Percentiles rank a stretch among this genome's conserved stretches.
Conservation (phyloP, 1,140 invertebrate species). For the Laupala kohalensis region DNA sequence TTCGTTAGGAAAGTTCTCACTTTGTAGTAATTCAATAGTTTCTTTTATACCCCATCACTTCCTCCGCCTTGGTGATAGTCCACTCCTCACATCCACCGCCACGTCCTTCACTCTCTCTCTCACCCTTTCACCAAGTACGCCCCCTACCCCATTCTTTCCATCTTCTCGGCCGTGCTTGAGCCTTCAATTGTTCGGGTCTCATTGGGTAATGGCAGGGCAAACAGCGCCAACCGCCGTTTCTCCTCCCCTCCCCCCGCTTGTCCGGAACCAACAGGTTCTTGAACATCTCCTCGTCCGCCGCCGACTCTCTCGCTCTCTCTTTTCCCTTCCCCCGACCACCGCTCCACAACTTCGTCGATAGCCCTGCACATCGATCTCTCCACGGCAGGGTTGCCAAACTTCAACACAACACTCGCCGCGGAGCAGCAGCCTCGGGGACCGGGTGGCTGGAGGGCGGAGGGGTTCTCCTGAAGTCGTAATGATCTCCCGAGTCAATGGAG, state of each 20-base stretch:
- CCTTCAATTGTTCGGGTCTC: conserved; percentile 11
- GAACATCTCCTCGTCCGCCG: neutral
- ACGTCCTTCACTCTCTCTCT: neutral
- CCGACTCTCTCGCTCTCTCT: neutral
- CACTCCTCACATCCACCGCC: no score
- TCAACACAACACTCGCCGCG: neutral
- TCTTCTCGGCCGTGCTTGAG: conserved; percentile 2
- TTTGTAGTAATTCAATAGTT: no score
- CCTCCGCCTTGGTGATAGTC: no score
- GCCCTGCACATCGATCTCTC: conserved; percentile 6
- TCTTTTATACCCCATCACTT: no score
- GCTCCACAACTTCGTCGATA: conserved; percentile 1
- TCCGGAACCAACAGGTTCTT: conserved; percentile 4
- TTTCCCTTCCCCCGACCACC: neutral
- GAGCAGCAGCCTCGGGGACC: no score
- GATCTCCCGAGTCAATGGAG: neutral
- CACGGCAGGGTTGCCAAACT: conserved; percentile 8
- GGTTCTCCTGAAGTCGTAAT: no score
- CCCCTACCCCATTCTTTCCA: neutral
- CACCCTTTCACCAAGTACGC: neutral
- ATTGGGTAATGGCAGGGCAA: conserved; percentile 11
- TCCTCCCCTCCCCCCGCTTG: no score
- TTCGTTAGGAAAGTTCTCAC: no score
- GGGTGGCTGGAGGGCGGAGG: no score
- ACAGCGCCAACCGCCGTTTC: neutral